These are phyloP conservation scores for Deroptyus accipitrinus DNA, from an alignment of 2,113 vertebrate species.

Conservation along the genomic window DNA sequence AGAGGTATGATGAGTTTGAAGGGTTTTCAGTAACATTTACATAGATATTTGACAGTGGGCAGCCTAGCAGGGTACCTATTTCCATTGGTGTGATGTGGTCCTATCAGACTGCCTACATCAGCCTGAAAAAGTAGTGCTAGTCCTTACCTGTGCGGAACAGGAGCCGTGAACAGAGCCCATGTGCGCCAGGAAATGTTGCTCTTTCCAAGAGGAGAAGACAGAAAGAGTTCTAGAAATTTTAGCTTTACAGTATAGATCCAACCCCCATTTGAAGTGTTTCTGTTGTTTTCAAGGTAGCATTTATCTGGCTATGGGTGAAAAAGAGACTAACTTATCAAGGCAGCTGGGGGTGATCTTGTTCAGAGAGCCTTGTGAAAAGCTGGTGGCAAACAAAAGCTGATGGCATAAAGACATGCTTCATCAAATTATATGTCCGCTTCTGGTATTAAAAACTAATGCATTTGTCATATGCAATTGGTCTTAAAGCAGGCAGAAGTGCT, in stretches of 20 bases:
- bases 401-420: slow-evolving; percentile 20
- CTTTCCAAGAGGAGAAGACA: not conserved
- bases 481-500: slow-evolving; percentile 46
- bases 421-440: slow-evolving; percentile 27
- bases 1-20: not conserved
- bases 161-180: not conserved
- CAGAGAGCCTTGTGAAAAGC: not conserved
- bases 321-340: not conserved
- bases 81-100: not conserved
- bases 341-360: not conserved
- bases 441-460: slow-evolving; percentile 53
- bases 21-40: not conserved
- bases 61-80: not conserved
- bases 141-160: not conserved
- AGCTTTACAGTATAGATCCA: not conserved
- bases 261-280: not conserved
- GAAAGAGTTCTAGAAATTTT: not conserved
- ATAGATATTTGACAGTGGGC: not conserved
- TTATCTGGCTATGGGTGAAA: not conserved
- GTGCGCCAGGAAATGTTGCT: not conserved
- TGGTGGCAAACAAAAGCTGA: slow-evolving; percentile 25
- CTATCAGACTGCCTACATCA: not conserved
- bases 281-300: not conserved
- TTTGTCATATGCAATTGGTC: slow-evolving; percentile 67
- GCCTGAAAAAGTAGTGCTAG: not conserved